Conservation (phyloP, 2,797 vertebrate species). For the Acanthurus leucopareius region DNA sequence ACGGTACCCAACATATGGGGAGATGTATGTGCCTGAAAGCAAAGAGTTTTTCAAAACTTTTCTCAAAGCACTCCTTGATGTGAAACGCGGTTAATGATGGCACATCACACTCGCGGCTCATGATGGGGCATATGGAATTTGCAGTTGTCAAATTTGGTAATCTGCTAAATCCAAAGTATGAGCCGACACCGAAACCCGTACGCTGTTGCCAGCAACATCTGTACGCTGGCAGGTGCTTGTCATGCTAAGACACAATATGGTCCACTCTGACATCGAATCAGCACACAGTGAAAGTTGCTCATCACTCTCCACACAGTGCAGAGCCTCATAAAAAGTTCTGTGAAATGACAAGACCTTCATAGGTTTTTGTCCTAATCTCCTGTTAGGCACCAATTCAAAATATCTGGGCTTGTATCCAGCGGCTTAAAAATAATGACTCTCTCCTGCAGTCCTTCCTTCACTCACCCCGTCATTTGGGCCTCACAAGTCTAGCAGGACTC, state of each 20-base stretch:
- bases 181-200: conserved; percentile 36
- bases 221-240: conserved; percentile 53
- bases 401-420: conserved; percentile 66
- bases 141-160: conserved; percentile 63
- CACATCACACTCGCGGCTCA: conserved; percentile 39
- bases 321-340: conserved; percentile 57
- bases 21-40: conserved; percentile 51
- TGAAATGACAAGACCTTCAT: conserved; percentile 72
- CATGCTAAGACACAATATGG: conserved; percentile 38
- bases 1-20: conserved; percentile 65
- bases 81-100: conserved; percentile 15
- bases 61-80: conserved; percentile 47
- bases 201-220: conserved; percentile 57
- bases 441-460: conserved; percentile 52
- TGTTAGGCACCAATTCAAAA: conserved; percentile 68
- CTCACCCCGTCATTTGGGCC: conserved; percentile 59
- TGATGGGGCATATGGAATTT: conserved; percentile 49
- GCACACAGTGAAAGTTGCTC: conserved; percentile 43
- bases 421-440: conserved; percentile 70
- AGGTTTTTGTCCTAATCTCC: conserved; percentile 65
- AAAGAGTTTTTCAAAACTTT: conserved; percentile 39
- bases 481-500: conserved; percentile 51
- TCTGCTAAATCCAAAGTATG: conserved; percentile 48
- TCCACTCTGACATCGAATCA: conserved; percentile 32
- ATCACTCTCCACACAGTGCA: conserved; percentile 36